phyloP scores from a whole-genome alignment of 1,140 invertebrate species.

The Octopus sinensis region DNA sequence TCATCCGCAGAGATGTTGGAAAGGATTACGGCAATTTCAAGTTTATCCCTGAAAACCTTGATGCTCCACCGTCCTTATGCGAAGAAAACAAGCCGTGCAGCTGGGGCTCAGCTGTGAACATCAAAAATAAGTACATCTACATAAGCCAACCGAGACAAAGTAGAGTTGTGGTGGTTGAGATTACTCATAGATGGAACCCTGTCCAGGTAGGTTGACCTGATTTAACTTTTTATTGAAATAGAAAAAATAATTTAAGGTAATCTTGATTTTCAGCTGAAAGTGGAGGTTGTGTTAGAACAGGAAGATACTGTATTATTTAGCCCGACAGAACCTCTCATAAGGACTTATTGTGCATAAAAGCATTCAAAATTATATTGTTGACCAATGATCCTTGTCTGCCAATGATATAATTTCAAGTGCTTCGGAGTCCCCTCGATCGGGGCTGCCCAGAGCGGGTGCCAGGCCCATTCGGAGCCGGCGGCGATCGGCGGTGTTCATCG shows the following conservation, averaged over 20 bases:
- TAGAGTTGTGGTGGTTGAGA: constrained; percentile 67
- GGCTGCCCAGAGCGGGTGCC: too few relatives aligned
- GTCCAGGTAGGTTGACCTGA: constrained; percentile 41
- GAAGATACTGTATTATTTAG: too few relatives aligned
- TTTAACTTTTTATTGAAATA: neutral
- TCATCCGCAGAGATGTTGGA: constrained; percentile 71
- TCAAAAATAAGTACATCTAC: constrained; percentile 73
- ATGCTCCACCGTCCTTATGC: constrained; percentile 44
- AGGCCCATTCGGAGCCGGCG: too few relatives aligned
- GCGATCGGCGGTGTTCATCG: too few relatives aligned
- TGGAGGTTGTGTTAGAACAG: too few relatives aligned
- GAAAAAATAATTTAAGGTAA: neutral
- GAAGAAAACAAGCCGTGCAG: constrained; percentile 32
- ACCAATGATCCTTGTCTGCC: too few relatives aligned
- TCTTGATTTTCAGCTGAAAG: neutral
- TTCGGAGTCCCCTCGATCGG: too few relatives aligned
- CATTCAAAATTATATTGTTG: too few relatives aligned
- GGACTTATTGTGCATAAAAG: too few relatives aligned
- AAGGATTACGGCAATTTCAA: constrained; percentile 55
- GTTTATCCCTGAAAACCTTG: constrained; percentile 48
- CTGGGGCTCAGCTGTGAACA: constrained; percentile 75
- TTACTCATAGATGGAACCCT: constrained; percentile 46
- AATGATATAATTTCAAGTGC: too few relatives aligned
- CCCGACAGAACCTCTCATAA: too few relatives aligned
- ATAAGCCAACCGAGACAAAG: constrained; percentile 72